These are phyloP conservation scores for Cacatua alba DNA, from an alignment of 2,113 vertebrate genomes.

Conservation along the genomic window DNA sequence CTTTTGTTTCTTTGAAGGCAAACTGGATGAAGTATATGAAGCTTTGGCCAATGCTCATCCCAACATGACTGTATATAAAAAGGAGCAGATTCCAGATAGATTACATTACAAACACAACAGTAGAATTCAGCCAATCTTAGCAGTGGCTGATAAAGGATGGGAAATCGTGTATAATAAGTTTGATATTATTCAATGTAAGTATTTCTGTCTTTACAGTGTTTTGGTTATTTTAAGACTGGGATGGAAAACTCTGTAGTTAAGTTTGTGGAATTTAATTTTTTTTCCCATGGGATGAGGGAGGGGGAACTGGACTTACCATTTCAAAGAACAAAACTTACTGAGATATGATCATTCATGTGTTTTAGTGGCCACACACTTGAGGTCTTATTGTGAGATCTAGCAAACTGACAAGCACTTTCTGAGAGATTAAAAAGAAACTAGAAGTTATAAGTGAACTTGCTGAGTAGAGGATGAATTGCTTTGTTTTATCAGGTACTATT, in stretches of 20 bases:
- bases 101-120: conserved; percentile 85
- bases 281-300: background rate
- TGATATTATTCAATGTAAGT: conserved; percentile 80
- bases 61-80: conserved; percentile 87
- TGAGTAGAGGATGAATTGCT: background rate
- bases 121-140: conserved; percentile 86
- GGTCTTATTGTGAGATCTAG: background rate
- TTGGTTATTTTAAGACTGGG: background rate
- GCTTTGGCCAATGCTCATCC: conserved; percentile 82
- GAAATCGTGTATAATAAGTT: conserved; percentile 84
- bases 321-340: background rate
- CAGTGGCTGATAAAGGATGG: conserved; percentile 89
- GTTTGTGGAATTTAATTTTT: background rate
- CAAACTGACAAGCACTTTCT: conserved; percentile 3
- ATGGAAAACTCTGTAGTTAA: background rate
- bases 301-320: background rate
- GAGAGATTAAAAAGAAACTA: background rate
- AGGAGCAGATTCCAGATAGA: conserved; percentile 83
- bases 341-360: background rate
- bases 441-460: background rate
- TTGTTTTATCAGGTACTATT: background rate
- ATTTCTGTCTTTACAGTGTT: background rate
- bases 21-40: conserved; percentile 83
- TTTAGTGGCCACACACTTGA: background rate
- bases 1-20: conserved; percentile 74